Percentiles rank a stretch among this genome's conserved stretches.
Conservation (phyloP, 1,140 invertebrate genomes). For the Mercenaria mercenaria region DNA sequence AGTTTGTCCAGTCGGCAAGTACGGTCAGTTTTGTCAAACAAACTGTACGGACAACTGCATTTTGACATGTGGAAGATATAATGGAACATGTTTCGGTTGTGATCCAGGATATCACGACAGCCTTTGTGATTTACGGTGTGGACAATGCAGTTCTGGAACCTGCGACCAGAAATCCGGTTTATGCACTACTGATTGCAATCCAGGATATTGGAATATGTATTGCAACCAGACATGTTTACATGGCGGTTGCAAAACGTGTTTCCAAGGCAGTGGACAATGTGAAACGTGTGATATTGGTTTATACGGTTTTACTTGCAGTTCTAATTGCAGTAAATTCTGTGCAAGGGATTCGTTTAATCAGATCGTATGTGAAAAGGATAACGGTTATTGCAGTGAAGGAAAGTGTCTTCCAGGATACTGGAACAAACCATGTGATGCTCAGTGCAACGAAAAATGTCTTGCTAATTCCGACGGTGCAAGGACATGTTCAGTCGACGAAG, state of each 20-base stretch:
- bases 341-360: background rate
- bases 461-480: background rate
- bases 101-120: constrained; percentile 7
- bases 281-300: constrained; percentile 33
- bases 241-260: constrained; percentile 2
- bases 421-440: background rate
- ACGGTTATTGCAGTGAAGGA: background rate
- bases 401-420: constrained; percentile 34
- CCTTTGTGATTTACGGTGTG: background rate
- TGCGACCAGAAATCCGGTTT: constrained; percentile 32
- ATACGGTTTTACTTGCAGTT: constrained; percentile 2
- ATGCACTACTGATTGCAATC: background rate
- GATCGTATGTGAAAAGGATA: constrained; percentile 7
- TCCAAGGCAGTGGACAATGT: constrained; percentile 16
- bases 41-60: constrained; percentile 24
- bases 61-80: constrained; percentile 21
- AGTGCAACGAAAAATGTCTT: constrained; percentile 21
- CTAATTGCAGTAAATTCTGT: constrained; percentile 35
- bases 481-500: constrained; percentile 2
- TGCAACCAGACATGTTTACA: constrained; percentile 35
- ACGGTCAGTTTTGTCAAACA: constrained; percentile 33
- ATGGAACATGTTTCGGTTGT: constrained; percentile 16
- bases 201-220: constrained; percentile 4
- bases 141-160: background rate
- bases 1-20: constrained; percentile 36